Base-by-base conservation (phyloP, 2,113 vertebrate species). In the Tichodroma muraria region DNA sequence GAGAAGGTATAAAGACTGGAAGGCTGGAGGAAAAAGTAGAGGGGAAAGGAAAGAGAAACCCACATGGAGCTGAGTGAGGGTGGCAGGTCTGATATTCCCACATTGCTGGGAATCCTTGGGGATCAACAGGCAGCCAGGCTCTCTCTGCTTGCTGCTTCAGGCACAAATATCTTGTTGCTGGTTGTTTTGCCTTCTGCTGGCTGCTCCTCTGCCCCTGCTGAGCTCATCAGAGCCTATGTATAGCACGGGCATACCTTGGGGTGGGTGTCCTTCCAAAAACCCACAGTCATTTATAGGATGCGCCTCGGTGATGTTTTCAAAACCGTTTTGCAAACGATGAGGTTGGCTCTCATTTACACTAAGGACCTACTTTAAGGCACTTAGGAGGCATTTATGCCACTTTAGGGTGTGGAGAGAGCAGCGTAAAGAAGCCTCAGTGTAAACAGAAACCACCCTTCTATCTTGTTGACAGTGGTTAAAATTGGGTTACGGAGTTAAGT, bases 381-480 rank as follows among this genome's bases (percentile, higher is more conserved):
- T 97, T 94, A 94, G 77, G 56, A 90, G 90, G 61, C 80, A 8
- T 97, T 96, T 93, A 91, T 96, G 88, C 91, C 90, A 91, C 93
- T 97, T 97, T 8, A 57, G 91, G 95, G 95, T 94, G 89, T 63
- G 91, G 94, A 13, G 14, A 75, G 93, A 65, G 90, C 69, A 88
- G 90, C 1, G 90, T 33, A 90, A 83, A 86, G 94, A 89, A 95
- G 81, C 75, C 94, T 77, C 79, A 90, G 93, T 65, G 94, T 8
- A 83, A 95, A 81, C 1, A 95, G 94, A 93, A 95, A 25, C 94
- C 95, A 76, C 91, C 92, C 80, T 78, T 94, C 33, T 94, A 94
- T 97, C 91, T 86, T 97, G 93, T 94, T 89, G 94, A 94, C 93
- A 35, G 90, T 85, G 96, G 93, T 96, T 97, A 94, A 96, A 96